Base-by-base conservation (phyloP, 2,888 invertebrate genomes). In the Chaetogeoica ovagalla region DNA sequence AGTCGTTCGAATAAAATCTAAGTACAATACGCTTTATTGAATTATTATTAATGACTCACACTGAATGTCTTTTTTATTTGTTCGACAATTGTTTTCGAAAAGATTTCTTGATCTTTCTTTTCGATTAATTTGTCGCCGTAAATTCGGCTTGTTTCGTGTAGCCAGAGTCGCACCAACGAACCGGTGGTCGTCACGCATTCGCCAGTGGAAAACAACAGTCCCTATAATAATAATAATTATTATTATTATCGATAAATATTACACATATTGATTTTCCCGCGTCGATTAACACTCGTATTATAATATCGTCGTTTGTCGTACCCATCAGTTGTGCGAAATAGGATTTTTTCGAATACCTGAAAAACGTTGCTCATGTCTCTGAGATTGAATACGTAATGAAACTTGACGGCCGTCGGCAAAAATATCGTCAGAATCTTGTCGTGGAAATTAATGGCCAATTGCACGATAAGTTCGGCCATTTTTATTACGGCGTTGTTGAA, bases 351-450 rank as follows among this genome's bases (percentile, higher is more conserved):
- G 30, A 30, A 30, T 87, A 94, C 95, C 90, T 96, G 95, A 86
- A 96, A 97, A 83, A 97, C 93, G 85, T 96, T 97, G 1, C 96
- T 94, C 81, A 97, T 88, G 86, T 98, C 97, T 81, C 97, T 88
- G 76, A 97, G 87, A 86, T 97, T 98, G 87, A 97, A 98, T 82
- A 93, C 90, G 85, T 98, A 98, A 86, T 97, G 97, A 86, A 97
- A 97, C 87, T 96, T 97, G 83, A 95, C 89, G 37, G 97, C 97
- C 0, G 97, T 97, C 0, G 97, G 97, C 83, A 97, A 88, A 87
- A 97, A 97, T 0, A 90, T 90, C 3, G 90, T 86, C 0, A 91
- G 87, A 13, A 97, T 90, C 86, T 92, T 93, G 65, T 88, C 88
- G 86, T 97, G 97, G 39, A 97, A 87, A 2, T 88, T 87, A 9